These are phyloP conservation scores for Diabrotica virgifera DNA, from an alignment of 1,140 invertebrate genomes.

Conservation along the genomic window DNA sequence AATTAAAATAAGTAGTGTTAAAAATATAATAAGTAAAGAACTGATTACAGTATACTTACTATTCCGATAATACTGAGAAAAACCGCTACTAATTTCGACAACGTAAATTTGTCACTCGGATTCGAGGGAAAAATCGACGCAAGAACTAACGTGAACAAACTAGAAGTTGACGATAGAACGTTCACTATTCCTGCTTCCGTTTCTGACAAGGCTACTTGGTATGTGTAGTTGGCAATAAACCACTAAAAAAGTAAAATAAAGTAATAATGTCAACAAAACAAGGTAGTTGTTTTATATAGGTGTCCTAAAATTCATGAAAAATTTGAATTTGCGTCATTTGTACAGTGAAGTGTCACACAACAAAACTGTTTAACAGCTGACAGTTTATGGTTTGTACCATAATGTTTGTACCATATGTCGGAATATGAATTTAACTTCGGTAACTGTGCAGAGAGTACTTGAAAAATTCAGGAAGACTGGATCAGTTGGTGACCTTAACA, in stretches of 20 bases:
- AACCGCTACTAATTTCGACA: constrained; percentile 78
- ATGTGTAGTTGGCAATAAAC: constrained; percentile 79
- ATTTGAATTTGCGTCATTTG: too few relatives aligned
- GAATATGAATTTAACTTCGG: too few relatives aligned
- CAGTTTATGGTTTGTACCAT: too few relatives aligned
- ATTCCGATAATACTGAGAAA: constrained; percentile 74
- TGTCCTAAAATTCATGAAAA: too few relatives aligned
- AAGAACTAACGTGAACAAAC: constrained; percentile 79
- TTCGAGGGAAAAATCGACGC: constrained; percentile 78
- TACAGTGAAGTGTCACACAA: too few relatives aligned
- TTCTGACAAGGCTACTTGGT: constrained; percentile 73
- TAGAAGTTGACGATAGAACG: constrained; percentile 80
- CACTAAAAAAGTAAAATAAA: constrained; percentile 54
- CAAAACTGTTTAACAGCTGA: too few relatives aligned
- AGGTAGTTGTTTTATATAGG: neutral
- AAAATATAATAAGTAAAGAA: too few relatives aligned
- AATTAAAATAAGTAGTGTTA: too few relatives aligned
- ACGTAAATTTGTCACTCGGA: constrained; percentile 71
- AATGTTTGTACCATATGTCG: too few relatives aligned
- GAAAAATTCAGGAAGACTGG: too few relatives aligned
- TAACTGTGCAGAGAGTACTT: too few relatives aligned
- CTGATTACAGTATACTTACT: constrained; percentile 59
- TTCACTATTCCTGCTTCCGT: constrained; percentile 70
- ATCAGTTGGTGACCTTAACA: too few relatives aligned
- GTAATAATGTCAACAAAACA: neutral